Evolutionary conservation across 2,888 invertebrate genomes (phyloP), one percentile per base, ranked within the genome.

Genomic region (Nymphalis urticae): DNA sequence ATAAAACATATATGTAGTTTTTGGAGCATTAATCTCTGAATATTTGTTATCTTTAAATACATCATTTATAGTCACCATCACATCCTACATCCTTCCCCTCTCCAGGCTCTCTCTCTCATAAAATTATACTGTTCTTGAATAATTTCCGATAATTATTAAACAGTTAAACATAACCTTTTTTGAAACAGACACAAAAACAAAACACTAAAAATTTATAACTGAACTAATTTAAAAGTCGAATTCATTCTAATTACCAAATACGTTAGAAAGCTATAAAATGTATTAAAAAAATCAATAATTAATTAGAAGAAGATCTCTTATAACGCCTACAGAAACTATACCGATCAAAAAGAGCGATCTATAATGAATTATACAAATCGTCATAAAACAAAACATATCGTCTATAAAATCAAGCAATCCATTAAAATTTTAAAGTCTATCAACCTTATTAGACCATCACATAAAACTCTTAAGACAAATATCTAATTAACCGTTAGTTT

Each of bases 401-500:
- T 51, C 21, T 51, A 13, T 10, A 3, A 56, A 56, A 56, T 56
- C 54, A 32, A 32, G 27, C 6, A 32, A 24, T 56, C 27, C 24
- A 56, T 56, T 56, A 56, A 32, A 16, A 9, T 27, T 24, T 56
- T 7, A 17, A 42, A 32, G 53, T 53, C 24, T 21, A 56, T 56
- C 32, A 27, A 27, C 62, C 36, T 51, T 62, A 27, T 51, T 36
- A 36, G 27, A 32, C 17, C 19, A 48, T 19, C 48, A 51, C 36
- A 62, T 51, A 51, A 48, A 62, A 51, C 5, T 36, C 36, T 36
- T 32, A 36, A 50, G 32, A 19, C 50, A 19, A 62, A 62, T 21
- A 51, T 19, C 51, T 19, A 58, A 58, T 58, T 13, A 42, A 19
- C 36, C 19, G 58, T 58, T 58, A 42, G 8, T 56, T 17, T 7